Evolutionary conservation across 2,888 invertebrate species (phyloP).

Genomic region (Euplagia quadripunctaria): DNA sequence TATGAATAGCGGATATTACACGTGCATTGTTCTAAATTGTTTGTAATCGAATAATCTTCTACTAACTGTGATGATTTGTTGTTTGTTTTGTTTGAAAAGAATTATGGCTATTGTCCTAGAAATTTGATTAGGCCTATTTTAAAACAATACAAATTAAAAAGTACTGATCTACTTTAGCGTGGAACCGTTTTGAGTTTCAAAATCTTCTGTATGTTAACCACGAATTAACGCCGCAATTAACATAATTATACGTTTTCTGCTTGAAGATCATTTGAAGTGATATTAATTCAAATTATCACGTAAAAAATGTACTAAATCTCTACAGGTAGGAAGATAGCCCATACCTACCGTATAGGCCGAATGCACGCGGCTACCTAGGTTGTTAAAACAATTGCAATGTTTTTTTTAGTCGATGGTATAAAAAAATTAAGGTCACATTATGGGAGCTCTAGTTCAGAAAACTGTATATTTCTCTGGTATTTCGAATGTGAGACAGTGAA

Average conservation of each 20-base stretch:
- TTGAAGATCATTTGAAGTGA: background rate
- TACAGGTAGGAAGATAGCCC: no score
- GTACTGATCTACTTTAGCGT: background rate
- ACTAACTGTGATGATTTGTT: background rate
- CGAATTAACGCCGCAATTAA: no score
- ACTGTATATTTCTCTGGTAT: background rate
- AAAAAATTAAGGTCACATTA: background rate
- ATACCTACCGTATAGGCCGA: background rate
- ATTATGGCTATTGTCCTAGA: background rate
- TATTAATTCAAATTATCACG: background rate
- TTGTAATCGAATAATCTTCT: background rate
- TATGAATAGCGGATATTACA: constrained; percentile 11
- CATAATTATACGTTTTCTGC: background rate
- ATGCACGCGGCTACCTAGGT: background rate
- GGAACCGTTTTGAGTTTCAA: background rate
- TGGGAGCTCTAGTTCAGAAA: background rate
- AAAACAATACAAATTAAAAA: background rate
- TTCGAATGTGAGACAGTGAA: constrained; percentile 2
- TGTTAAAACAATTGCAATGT: background rate
- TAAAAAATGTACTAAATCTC: background rate
- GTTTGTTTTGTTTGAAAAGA: background rate
- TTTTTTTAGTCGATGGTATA: background rate
- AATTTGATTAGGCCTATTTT: background rate
- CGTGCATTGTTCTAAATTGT: constrained; percentile 18
- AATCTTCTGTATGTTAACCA: no score